These are phyloP conservation scores for Lepidurus apus DNA, from an alignment of 1,140 invertebrate species.

Conservation along the genomic window DNA sequence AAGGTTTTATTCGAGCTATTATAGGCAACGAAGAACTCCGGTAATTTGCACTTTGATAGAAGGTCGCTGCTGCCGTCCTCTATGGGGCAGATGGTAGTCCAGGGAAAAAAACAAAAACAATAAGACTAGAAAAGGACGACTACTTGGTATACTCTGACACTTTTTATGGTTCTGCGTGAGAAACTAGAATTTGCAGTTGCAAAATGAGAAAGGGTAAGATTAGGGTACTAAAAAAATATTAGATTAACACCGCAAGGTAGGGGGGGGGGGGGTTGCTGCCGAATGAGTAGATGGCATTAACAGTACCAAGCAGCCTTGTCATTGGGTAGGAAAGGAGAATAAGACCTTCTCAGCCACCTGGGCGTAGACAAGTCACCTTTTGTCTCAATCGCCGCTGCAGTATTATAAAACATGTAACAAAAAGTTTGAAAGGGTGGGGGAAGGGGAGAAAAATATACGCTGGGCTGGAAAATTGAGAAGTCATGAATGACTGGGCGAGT, in stretches of 20 bases:
- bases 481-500: slow-evolving; percentile 21
- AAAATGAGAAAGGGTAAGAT: not conserved
- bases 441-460: not conserved
- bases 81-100: not conserved
- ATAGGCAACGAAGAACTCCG: not conserved
- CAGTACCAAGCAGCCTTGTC: slow-evolving; percentile 9
- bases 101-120: not conserved
- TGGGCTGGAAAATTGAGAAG: slow-evolving; percentile 12
- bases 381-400: slow-evolving; percentile 8
- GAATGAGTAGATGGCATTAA: not conserved
- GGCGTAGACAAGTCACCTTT: not conserved
- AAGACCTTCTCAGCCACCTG: slow-evolving; percentile 17
- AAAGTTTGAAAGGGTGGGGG: not conserved
- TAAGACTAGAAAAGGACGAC: not conserved
- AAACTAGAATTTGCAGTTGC: not conserved
- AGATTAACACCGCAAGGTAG: not conserved
- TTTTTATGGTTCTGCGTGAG: not conserved
- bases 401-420: not conserved
- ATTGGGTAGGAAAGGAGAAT: slow-evolving; percentile 15
- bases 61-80: not conserved
- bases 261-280: not conserved
- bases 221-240: slow-evolving; percentile 9
- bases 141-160: not conserved
- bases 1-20: not conserved
- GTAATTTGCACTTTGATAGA: not conserved